Evolutionary conservation across 2,113 vertebrate species (phyloP).

Genomic region (Picathartes gymnocephalus): DNA sequence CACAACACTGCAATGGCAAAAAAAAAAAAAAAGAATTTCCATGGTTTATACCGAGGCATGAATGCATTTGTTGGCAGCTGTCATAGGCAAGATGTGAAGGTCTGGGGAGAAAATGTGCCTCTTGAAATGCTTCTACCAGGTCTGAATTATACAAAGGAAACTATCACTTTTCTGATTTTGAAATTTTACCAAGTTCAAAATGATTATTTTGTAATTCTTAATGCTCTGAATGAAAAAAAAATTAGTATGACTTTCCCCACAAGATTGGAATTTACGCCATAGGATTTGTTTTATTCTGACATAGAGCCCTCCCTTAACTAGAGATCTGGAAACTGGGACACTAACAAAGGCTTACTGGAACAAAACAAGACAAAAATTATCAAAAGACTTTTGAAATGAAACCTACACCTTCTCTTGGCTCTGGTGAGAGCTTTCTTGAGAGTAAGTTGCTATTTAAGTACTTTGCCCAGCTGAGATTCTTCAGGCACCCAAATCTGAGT

Average conservation of each 20-base stretch:
- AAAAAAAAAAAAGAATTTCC: background rate
- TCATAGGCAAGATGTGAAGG: background rate
- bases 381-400: background rate
- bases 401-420: background rate
- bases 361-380: background rate
- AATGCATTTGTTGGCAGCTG: accelerated
- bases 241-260: accelerated
- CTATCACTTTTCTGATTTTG: background rate
- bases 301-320: background rate
- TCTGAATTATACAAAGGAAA: background rate
- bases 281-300: background rate
- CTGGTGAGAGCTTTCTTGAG: background rate
- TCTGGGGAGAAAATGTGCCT: background rate
- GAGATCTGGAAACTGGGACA: background rate
- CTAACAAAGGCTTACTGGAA: background rate
- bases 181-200: background rate
- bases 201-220: background rate
- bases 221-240: background rate
- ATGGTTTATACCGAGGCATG: background rate
- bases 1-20: background rate
- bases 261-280: background rate
- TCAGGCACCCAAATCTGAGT: background rate
- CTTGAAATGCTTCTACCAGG: background rate
- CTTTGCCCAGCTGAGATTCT: background rate
- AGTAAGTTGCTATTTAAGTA: background rate